Evolutionary conservation across 2,113 vertebrate genomes (phyloP).

Genomic region (Willisornis vidua): DNA sequence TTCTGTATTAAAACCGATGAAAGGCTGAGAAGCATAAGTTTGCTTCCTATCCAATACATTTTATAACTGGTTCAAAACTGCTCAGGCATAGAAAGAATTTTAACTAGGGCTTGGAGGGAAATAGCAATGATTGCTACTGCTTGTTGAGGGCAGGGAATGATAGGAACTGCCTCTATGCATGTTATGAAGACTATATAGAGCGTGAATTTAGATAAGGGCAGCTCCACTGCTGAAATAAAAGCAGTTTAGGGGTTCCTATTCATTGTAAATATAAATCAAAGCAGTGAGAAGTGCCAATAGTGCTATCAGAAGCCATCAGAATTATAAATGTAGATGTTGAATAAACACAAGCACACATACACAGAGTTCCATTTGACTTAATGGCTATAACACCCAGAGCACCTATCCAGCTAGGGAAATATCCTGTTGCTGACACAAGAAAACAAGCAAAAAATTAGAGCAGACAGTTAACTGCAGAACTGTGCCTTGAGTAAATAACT

Average conservation of each 20-base stretch:
- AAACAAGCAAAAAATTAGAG: neutral
- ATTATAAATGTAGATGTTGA: neutral
- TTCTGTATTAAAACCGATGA: neutral
- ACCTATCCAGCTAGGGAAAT: neutral
- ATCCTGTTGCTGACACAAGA: neutral
- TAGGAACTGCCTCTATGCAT: neutral
- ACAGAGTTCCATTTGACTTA: neutral
- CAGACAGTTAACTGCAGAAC: neutral
- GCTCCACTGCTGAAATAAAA: neutral
- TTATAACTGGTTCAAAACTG: slow-evolving; percentile 32
- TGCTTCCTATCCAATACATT: neutral
- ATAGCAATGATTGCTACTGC: neutral
- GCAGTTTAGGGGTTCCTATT: neutral
- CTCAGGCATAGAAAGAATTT: neutral
- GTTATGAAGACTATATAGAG: neutral
- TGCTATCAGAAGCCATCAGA: neutral
- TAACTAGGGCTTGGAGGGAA: neutral
- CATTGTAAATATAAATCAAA: neutral
- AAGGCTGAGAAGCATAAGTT: neutral
- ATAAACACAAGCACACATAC: neutral
- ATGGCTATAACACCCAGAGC: neutral
- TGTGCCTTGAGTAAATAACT: neutral
- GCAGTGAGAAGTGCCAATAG: neutral
- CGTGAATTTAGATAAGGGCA: neutral
- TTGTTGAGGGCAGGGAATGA: neutral